Conservation (phyloP, 2,888 invertebrate genomes). For the Schrankia costaestrigalis region DNA sequence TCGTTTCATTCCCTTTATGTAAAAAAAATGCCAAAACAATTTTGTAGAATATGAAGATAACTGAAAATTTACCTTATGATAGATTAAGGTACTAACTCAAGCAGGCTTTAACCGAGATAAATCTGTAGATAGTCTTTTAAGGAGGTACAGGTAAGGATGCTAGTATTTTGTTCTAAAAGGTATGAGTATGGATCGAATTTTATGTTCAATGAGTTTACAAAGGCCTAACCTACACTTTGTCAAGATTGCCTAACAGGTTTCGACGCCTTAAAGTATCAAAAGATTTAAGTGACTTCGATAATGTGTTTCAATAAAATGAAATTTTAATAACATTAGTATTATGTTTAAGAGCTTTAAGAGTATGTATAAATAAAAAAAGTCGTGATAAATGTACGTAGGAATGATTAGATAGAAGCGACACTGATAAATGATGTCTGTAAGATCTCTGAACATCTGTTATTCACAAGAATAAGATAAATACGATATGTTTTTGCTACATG, state of each 20-base stretch:
- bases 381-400: conserved; percentile 57
- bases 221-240: no score
- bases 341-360: conserved; percentile 24
- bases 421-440: conserved; percentile 57
- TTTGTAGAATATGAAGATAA: neutral
- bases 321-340: conserved; percentile 20
- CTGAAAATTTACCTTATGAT: conserved; percentile 2
- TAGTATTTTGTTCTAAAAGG: conserved; percentile 17
- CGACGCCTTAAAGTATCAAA: no score
- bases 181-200: no score
- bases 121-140: conserved; percentile 20
- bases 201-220: no score
- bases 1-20: no score
- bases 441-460: conserved; percentile 60
- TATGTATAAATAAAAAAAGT: conserved; percentile 40
- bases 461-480: conserved; percentile 63
- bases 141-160: conserved; percentile 11
- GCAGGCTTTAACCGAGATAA: conserved; percentile 20
- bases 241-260: no score
- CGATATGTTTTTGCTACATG: conserved; percentile 45
- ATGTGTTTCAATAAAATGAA: no score
- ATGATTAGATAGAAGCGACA: conserved; percentile 65
- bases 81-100: conserved; percentile 11
- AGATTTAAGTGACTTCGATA: no score
- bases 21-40: no score